These are phyloP conservation scores for Tenthredo amoena DNA, from an alignment of 2,888 invertebrate species.

Conservation along the genomic window DNA sequence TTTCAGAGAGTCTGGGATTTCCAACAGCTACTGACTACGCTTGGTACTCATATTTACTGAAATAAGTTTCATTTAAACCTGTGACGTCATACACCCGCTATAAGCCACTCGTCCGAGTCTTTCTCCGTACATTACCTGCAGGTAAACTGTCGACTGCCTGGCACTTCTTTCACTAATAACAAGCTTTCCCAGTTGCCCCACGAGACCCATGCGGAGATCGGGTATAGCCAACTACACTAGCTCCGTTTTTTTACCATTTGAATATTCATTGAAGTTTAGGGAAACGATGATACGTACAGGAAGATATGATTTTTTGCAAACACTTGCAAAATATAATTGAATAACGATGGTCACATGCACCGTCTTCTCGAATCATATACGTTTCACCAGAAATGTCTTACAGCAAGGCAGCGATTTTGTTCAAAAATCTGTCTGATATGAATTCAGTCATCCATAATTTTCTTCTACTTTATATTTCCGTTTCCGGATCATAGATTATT, in stretches of 20 bases:
- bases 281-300: neutral
- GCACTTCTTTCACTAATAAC: constrained; percentile 28
- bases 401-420: neutral
- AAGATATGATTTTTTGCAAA: neutral
- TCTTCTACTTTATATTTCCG: neutral
- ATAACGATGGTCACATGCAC: neutral
- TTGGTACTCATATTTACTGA: neutral
- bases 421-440: neutral
- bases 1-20: neutral
- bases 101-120: constrained; percentile 6
- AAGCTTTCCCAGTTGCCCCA: constrained; percentile 19
- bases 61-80: constrained; percentile 32
- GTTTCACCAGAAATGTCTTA: neutral
- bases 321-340: too few species aligned
- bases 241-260: neutral
- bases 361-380: neutral
- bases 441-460: neutral
- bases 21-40: neutral
- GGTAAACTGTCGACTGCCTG: neutral
- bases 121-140: neutral
- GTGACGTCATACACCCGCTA: constrained; percentile 33
- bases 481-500: neutral
- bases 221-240: neutral
- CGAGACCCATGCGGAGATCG: neutral
- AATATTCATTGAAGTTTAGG: neutral